Conservation (phyloP, 2,113 vertebrate species). For the Puma concolor region DNA sequence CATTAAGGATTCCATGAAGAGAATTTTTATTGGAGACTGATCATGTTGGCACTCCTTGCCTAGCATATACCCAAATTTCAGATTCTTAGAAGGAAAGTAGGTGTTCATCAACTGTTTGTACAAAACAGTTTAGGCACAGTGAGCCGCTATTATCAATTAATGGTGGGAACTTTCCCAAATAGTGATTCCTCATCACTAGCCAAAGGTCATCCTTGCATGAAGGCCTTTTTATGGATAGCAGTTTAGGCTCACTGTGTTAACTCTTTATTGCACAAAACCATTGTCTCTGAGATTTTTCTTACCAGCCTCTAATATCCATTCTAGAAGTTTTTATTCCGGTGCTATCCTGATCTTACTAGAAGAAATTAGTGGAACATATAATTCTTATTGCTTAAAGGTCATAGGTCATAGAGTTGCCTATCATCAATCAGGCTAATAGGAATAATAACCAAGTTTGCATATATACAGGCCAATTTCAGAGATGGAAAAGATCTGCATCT, state of each 20-base stretch:
- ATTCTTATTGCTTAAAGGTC: not conserved
- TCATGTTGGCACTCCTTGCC: not conserved
- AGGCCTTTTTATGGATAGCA: not conserved
- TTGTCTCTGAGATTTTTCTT: slow-evolving; percentile 7
- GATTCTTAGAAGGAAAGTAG: not conserved
- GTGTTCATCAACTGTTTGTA: not conserved
- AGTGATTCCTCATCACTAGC: not conserved
- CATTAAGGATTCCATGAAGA: not conserved
- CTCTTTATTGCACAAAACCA: not conserved
- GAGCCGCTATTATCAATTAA: not conserved
- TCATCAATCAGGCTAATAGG: not conserved
- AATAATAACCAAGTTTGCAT: not conserved
- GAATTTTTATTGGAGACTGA: not conserved
- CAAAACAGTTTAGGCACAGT: not conserved
- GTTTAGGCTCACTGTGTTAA: not conserved
- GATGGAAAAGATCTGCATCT: not conserved
- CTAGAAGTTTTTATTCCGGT: not conserved
- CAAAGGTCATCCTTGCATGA: not conserved
- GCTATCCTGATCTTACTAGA: not conserved
- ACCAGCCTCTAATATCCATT: not conserved
- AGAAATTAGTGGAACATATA: not conserved
- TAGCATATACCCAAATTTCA: not conserved
- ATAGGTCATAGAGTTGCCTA: not conserved
- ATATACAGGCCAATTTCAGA: not conserved
- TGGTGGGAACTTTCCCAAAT: not conserved